phyloP scores from a whole-genome alignment of 1,140 invertebrate genomes.

The Choristoneura fumiferana region DNA sequence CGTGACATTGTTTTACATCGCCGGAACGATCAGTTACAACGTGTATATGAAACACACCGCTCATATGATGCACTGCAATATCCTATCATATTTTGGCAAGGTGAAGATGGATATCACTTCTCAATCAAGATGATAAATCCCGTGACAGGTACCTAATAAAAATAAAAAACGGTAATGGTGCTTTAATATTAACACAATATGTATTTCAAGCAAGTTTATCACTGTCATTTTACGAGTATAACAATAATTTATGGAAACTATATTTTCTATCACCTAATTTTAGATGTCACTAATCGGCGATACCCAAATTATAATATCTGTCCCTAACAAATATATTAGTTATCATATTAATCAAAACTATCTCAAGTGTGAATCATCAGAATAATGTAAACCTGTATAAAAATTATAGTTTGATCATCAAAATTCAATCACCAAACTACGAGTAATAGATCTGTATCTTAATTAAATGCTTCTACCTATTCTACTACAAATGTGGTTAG shows the following conservation, averaged over 20 bases:
- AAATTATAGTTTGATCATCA: too few species aligned
- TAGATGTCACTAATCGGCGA: too few species aligned
- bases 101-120: constrained; percentile 59
- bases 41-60: constrained; percentile 42
- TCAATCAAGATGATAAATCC: constrained; percentile 39
- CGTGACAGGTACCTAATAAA: constrained; percentile 34
- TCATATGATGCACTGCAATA: constrained; percentile 60
- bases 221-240: neutral
- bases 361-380: too few species aligned
- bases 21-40: constrained; percentile 26
- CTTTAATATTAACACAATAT: neutral
- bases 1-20: constrained; percentile 32
- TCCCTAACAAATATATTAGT: too few species aligned
- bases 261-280: too few species aligned
- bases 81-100: constrained; percentile 57
- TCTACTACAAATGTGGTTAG: too few species aligned
- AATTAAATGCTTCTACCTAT: too few species aligned
- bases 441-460: neutral
- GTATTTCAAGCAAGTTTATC: neutral
- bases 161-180: too few species aligned
- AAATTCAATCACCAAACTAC: too few species aligned
- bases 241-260: neutral
- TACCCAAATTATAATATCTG: too few species aligned
- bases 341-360: too few species aligned
- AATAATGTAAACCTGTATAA: too few species aligned